A percentile compares a stretch with the other conserved stretches of the same genome.
These are phyloP conservation scores for Herpetotheres cachinnans DNA, from an alignment of 2,113 vertebrate genomes.

Conservation along the genomic window DNA sequence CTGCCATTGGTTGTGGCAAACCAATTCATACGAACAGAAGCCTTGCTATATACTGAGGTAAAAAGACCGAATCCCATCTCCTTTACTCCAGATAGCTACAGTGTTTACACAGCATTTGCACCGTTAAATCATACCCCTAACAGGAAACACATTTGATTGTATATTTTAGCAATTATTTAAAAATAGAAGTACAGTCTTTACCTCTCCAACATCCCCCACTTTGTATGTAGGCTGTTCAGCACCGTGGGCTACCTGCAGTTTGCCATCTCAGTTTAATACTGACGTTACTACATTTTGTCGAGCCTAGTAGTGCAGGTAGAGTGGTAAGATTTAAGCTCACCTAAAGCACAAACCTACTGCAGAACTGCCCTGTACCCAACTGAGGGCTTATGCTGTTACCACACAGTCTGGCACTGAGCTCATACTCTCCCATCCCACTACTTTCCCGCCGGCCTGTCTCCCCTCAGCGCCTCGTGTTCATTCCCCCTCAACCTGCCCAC, in stretches of 20 bases:
- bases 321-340: not conserved
- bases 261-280: not conserved
- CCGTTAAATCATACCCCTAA: not conserved
- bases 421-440: not conserved
- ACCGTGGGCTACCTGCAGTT: not conserved
- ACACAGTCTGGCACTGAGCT: rapidly evolving
- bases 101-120: not conserved
- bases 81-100: not conserved
- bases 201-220: not conserved
- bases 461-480: rapidly evolving
- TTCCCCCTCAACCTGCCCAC: not conserved
- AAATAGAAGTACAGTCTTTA: not conserved
- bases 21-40: not conserved
- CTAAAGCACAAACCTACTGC: not conserved
- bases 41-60: not conserved
- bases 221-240: not conserved
- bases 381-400: not conserved
- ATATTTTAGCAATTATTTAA: not conserved
- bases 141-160: not conserved
- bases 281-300: too few relatives aligned
- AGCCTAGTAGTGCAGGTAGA: rapidly evolving
- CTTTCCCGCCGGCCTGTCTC: not conserved
- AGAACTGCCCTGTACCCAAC: not conserved
- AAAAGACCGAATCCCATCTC: not conserved
- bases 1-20: not conserved